These are phyloP conservation scores for Dendrophyllia cribrosa DNA, from an alignment of 64 coral and sea anemone species.

Conservation along the genomic window DNA sequence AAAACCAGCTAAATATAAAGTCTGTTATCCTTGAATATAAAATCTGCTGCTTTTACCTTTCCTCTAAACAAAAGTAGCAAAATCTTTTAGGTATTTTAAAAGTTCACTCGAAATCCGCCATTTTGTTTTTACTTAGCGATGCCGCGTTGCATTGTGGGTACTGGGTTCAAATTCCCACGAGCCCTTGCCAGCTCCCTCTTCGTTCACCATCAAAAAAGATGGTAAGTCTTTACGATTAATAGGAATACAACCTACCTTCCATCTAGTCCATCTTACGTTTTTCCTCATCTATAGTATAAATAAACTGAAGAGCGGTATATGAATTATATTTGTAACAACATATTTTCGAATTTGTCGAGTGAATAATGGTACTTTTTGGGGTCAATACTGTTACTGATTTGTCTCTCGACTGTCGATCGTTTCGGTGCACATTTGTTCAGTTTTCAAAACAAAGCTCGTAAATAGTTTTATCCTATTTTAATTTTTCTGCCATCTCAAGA, in stretches of 20 bases:
- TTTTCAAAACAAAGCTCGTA: not conserved
- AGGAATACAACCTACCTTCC: slow-evolving; percentile 28
- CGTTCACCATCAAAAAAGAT: slow-evolving; percentile 85
- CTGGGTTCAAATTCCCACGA: slow-evolving; percentile 45
- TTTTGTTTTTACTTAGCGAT: slow-evolving; percentile 2
- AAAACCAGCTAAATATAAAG: no score
- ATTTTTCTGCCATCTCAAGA: not conserved
- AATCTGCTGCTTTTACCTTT: not conserved
- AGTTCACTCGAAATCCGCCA: slow-evolving; percentile 35
- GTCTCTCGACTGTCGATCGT: not conserved
- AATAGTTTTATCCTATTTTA: no score
- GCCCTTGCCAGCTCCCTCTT: slow-evolving; percentile 74
- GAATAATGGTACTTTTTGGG: not conserved
- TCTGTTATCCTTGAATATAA: no score
- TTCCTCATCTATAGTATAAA: not conserved
- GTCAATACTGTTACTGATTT: not conserved
- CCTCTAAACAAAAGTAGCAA: not conserved
- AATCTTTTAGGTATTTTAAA: not conserved
- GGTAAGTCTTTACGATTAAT: slow-evolving; percentile 53
- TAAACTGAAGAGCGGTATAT: slow-evolving; percentile 15
- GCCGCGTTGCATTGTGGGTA: slow-evolving; percentile 65
- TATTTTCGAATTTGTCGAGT: not conserved
- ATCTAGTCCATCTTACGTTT: slow-evolving; percentile 65
- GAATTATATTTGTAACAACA: not conserved
- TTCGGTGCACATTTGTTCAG: not conserved